Evolutionary conservation across 2,113 vertebrate species (phyloP).

Genomic region (Crotalus helleri): DNA sequence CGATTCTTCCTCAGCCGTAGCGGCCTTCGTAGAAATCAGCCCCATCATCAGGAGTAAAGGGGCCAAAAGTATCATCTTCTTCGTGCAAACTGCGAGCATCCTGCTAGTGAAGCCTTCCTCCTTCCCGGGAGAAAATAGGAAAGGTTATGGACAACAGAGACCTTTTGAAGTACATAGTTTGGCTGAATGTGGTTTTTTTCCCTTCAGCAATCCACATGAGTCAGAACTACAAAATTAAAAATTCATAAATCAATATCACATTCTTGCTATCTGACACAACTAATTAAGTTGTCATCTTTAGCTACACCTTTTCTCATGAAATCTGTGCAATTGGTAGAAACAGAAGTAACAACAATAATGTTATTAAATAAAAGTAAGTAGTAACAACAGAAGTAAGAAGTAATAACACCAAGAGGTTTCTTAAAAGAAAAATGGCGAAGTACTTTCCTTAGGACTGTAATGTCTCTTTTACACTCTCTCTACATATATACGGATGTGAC

Average conservation of each 20-base stretch:
- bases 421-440: background rate
- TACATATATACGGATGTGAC: background rate
- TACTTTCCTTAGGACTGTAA: background rate
- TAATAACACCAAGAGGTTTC: background rate
- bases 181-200: background rate
- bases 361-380: background rate
- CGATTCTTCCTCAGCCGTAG: constrained; percentile 70
- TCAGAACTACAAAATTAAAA: background rate
- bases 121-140: constrained; percentile 5
- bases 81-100: constrained; percentile 54
- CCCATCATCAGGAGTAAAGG: constrained; percentile 68
- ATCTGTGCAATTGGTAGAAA: background rate
- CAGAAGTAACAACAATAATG: background rate
- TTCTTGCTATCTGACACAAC: background rate
- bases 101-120: constrained; percentile 36
- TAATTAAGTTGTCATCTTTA: background rate
- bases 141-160: background rate
- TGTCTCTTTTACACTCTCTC: background rate
- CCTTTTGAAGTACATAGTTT: background rate
- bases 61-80: constrained; percentile 45
- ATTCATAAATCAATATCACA: background rate
- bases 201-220: background rate
- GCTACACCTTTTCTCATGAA: background rate
- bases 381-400: background rate
- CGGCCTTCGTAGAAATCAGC: constrained; percentile 62